Evolutionary conservation across 2,888 invertebrate genomes (phyloP).

Genomic region (Chrysodeixis includens): DNA sequence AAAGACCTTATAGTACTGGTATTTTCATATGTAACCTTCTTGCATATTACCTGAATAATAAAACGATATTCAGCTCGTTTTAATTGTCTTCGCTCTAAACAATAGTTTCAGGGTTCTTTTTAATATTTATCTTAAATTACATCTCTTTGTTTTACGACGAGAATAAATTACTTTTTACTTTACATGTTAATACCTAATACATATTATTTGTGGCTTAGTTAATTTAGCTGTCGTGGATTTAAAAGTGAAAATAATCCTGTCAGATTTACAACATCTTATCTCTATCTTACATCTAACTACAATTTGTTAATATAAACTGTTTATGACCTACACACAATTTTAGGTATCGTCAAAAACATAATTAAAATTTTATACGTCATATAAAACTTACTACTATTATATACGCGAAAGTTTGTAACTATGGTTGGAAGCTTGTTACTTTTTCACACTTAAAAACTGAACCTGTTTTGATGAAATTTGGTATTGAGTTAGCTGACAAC

Average conservation of each 20-base stretch:
- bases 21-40: background rate
- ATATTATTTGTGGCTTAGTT: background rate
- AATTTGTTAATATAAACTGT: no score
- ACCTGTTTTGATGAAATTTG: no score
- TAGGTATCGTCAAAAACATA: no score
- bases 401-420: no score
- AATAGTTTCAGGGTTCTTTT: background rate
- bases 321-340: no score
- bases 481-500: no score
- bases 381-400: no score
- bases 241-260: background rate
- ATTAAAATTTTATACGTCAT: no score
- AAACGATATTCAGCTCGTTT: background rate
- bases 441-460: no score
- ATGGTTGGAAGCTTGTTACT: no score
- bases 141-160: background rate
- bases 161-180: background rate
- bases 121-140: background rate
- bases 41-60: background rate
- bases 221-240: background rate
- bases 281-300: background rate
- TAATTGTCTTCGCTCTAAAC: background rate
- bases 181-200: background rate
- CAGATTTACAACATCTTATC: background rate
- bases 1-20: background rate